Evolutionary conservation across 2,888 invertebrate species (phyloP).

Genomic region (Macropis europaea): DNA sequence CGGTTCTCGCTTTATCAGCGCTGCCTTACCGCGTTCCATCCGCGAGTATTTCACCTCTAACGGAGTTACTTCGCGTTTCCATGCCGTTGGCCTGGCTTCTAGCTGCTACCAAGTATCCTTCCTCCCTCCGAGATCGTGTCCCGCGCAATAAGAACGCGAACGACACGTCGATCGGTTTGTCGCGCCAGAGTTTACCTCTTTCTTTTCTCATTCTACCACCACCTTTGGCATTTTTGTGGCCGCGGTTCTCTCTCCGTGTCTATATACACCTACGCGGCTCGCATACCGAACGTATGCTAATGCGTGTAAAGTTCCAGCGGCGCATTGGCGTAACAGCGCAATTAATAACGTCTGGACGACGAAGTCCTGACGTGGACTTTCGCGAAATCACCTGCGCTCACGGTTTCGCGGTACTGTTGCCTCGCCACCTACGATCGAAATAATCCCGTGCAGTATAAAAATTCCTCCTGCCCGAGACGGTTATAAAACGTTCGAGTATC

Average conservation of each 20-base stretch:
- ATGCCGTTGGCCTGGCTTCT: constrained; percentile 7
- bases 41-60: constrained; percentile 12
- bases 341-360: constrained; percentile 23
- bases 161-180: not conserved
- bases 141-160: constrained; percentile 17
- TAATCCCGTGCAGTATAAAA: not conserved
- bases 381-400: not conserved
- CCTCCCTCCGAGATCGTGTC: not conserved
- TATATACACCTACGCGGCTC: constrained; percentile 41
- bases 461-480: not conserved
- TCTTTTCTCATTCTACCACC: not conserved
- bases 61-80: not conserved
- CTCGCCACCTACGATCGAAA: not conserved
- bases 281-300: constrained; percentile 53
- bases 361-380: no score
- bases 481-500: constrained; percentile 7
- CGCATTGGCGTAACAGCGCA: constrained; percentile 48
- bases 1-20: constrained; percentile 39
- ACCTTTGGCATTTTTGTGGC: constrained; percentile 35
- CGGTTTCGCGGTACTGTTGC: not conserved
- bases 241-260: constrained; percentile 11
- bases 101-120: constrained; percentile 29
- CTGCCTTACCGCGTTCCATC: constrained; percentile 31
- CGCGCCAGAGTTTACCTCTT: not conserved
- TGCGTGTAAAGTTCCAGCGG: constrained; percentile 19